Percentiles rank a stretch among this genome's conserved stretches.
Evolutionary conservation across 1,140 invertebrate species (phyloP).

Genomic region (Pristionchus pacificus): DNA sequence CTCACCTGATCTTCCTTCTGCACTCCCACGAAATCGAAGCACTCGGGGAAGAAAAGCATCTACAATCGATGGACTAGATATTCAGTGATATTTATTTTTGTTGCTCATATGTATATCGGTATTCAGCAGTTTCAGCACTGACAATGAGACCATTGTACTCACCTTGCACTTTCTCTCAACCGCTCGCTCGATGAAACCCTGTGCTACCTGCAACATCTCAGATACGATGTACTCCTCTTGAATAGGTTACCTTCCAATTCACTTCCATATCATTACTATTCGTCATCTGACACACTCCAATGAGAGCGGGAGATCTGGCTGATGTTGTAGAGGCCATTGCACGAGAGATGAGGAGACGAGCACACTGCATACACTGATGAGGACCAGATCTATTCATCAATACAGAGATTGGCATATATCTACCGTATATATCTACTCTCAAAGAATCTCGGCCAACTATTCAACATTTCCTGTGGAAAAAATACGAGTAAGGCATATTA

Average conservation of each 20-base stretch:
- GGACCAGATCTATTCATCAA: too few species aligned
- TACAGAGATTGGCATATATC: too few species aligned
- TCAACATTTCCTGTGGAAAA: too few species aligned
- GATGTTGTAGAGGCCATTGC: too few species aligned
- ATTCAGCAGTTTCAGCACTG: not conserved
- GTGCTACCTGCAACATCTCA: slow-evolving; percentile 34
- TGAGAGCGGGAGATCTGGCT: too few species aligned
- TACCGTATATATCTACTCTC: too few species aligned
- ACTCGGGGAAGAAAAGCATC: slow-evolving; percentile 92
- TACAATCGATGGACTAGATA: slow-evolving; percentile 56
- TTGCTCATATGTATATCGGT: slow-evolving; percentile 4
- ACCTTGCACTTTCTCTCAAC: slow-evolving; percentile 47
- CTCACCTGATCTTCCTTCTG: slow-evolving; percentile 65
- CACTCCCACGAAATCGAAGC: slow-evolving; percentile 81
- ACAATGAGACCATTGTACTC: not conserved
- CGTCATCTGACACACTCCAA: slow-evolving; percentile 55
- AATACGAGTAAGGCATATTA: too few species aligned
- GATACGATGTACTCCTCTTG: too few species aligned
- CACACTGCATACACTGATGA: too few species aligned
- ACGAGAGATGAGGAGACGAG: too few species aligned
- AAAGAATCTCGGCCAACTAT: too few species aligned
- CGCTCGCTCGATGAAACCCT: slow-evolving; percentile 42
- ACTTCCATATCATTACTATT: slow-evolving; percentile 42
- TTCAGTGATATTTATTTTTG: not conserved
- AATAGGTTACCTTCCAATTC: slow-evolving; percentile 25